These are phyloP conservation scores for Benthochromis sp. DNA, from an alignment of 2,113 vertebrate genomes.

Conservation along the genomic window DNA sequence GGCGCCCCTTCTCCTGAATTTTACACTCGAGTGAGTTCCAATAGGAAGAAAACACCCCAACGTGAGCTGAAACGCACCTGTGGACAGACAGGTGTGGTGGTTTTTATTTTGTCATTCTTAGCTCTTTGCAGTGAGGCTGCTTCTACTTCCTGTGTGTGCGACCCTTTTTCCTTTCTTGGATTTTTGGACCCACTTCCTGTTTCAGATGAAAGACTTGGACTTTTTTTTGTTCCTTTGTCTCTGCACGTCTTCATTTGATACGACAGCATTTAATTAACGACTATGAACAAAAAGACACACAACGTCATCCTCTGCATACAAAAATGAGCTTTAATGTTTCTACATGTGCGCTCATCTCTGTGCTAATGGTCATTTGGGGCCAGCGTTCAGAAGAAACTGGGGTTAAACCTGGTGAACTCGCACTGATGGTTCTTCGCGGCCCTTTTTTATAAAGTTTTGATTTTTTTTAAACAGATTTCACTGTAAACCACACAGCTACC, in stretches of 20 bases:
- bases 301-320: background rate
- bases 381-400: background rate
- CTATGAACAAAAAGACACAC: background rate
- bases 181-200: background rate
- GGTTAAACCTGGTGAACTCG: background rate
- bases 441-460: background rate
- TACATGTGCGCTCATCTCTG: background rate
- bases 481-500: background rate
- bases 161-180: background rate
- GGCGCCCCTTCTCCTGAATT: background rate
- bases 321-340: background rate
- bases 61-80: background rate
- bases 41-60: background rate
- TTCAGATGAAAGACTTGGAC: background rate
- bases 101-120: background rate
- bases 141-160: background rate
- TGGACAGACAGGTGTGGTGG: background rate
- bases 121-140: background rate
- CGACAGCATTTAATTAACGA: rapidly evolving
- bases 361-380: background rate
- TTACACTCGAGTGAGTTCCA: background rate
- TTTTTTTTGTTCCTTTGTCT: background rate
- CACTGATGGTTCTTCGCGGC: background rate
- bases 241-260: background rate
- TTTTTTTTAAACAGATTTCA: background rate